Conservation (phyloP, 64 coral and sea anemone species). For the Orbicella faveolata region DNA sequence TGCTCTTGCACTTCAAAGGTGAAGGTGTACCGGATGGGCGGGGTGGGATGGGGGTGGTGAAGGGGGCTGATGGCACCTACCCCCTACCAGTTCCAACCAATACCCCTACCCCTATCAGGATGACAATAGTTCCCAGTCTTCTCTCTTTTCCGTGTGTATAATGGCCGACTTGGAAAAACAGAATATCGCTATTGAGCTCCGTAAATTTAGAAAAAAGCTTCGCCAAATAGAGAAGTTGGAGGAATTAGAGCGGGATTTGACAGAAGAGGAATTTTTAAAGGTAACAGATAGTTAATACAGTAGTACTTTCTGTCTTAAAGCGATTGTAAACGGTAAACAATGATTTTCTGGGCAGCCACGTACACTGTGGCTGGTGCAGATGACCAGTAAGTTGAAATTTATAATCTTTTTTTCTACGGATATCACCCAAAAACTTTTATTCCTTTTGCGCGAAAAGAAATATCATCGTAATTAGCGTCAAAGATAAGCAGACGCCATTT, state of each 20-base stretch:
- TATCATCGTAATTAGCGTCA: no score
- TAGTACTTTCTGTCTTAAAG: not conserved
- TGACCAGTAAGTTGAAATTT: no score
- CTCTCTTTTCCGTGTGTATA: not conserved
- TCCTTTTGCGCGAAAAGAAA: no score
- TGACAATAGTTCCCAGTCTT: not conserved
- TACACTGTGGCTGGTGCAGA: no score
- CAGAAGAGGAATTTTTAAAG: constrained; percentile 76
- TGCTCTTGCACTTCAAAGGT: not conserved
- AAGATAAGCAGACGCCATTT: no score
- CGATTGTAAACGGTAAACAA: not conserved
- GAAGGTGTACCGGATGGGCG: not conserved
- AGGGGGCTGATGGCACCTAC: not conserved
- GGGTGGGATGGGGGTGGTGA: not conserved
- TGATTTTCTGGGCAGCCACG: no score
- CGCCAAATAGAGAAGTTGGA: constrained; percentile 92
- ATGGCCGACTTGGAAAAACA: constrained; percentile 60
- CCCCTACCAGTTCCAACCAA: no score
- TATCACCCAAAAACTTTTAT: no score
- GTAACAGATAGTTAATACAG: constrained; percentile 6
- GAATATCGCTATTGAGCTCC: constrained; percentile 49
- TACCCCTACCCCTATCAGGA: not conserved
- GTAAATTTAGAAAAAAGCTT: constrained; percentile 96
- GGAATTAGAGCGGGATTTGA: constrained; percentile 79
- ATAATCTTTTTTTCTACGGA: no score